Evolutionary conservation across 2,888 invertebrate species (phyloP).

Genomic region (Masnerella sp.): DNA sequence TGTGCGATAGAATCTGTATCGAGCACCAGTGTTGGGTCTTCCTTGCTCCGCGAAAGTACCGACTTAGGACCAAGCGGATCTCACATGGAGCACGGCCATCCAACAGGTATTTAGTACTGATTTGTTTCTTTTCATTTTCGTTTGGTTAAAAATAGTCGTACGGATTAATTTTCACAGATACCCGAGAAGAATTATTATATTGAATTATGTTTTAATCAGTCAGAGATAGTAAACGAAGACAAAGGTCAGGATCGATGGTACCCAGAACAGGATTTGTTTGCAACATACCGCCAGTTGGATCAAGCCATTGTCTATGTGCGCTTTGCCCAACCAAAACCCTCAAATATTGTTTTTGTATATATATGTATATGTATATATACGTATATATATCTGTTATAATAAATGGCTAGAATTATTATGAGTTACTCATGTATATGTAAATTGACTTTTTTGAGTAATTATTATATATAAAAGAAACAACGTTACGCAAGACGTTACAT

Average conservation of each 20-base stretch:
- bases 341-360: not conserved
- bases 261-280: conserved; percentile 44
- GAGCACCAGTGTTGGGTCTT: conserved; percentile 72
- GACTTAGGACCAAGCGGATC: conserved; percentile 67
- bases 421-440: not conserved
- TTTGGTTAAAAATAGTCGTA: conserved; percentile 1
- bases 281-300: conserved; percentile 74
- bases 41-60: conserved; percentile 69
- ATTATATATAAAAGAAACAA: conserved; percentile 54
- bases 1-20: conserved; percentile 75
- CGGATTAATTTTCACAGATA: conserved; percentile 19
- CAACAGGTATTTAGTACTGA: conserved; percentile 73
- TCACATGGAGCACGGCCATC: conserved; percentile 64
- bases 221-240: conserved; percentile 13
- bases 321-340: conserved; percentile 64
- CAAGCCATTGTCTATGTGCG: conserved; percentile 75
- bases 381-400: not conserved
- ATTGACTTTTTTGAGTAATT: conserved; percentile 16
- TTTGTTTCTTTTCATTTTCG: too few relatives aligned
- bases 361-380: conserved; percentile 1
- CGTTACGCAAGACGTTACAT: conserved; percentile 60
- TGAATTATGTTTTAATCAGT: conserved; percentile 15
- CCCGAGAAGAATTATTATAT: conserved; percentile 2
- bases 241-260: conserved; percentile 36
- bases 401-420: conserved; percentile 12